Conservation (phyloP, 2,113 vertebrate genomes). For the Rhipidura dahli region DNA sequence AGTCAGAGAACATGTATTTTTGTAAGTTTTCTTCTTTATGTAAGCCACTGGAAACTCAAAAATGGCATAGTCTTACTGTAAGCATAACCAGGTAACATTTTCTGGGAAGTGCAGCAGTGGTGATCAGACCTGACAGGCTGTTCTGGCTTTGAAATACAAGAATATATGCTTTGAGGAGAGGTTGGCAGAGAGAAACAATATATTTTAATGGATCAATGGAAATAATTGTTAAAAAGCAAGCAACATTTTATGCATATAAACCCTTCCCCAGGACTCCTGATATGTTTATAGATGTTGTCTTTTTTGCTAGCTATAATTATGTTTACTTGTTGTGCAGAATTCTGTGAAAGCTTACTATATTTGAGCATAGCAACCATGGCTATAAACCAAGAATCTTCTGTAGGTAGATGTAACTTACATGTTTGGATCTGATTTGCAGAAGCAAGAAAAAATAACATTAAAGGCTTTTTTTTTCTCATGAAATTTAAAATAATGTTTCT, state of each 20-base stretch:
- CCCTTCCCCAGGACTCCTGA: neutral
- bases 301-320: neutral
- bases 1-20: neutral
- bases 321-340: constrained; percentile 1
- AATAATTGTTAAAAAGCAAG: neutral
- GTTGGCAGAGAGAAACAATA: neutral
- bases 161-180: neutral
- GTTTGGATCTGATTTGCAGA: neutral
- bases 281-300: neutral
- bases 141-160: neutral
- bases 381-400: constrained; percentile 10
- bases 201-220: neutral
- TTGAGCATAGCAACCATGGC: neutral
- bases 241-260: neutral
- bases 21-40: neutral
- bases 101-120: neutral
- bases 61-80: neutral
- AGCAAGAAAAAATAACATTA: neutral
- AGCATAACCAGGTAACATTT: neutral
- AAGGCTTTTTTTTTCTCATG: neutral
- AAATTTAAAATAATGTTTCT: neutral
- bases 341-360: neutral
- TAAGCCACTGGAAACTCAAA: neutral
- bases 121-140: neutral
- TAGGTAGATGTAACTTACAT: neutral